Evolutionary conservation across 2,888 invertebrate genomes (phyloP), one percentile per base, ranked within the genome.

Genomic region (Ptilodon capucinus): DNA sequence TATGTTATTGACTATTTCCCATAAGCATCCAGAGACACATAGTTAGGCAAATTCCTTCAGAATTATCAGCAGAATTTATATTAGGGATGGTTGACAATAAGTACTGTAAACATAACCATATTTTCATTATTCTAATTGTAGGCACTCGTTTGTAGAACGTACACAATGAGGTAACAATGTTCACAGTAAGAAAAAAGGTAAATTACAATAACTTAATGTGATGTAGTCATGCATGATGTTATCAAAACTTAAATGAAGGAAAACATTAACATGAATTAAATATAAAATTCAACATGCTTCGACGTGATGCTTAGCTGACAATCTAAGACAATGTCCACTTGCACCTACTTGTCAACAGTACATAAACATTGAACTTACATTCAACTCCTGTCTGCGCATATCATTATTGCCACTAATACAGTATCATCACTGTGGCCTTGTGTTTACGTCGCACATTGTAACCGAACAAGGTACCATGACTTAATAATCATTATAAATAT

Each of bases 401-500:
- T 16, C 6, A 19, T 19, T 2, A 19, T 16, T 16, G 14, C 23
- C n/a, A 16, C 21, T 14, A 23, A 25, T 11, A 25, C 25, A 4
- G 5, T 40, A 40, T 25, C 40, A 40, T 25, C 40, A 40, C 40
- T 40, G 40, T 25, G 16, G 25, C 40, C 40, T 25, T 23, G 40
- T 14, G 19, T 40, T 40, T 16, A 19, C 25, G 48, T 41, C 48
- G 48, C 42, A 40, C 40, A 48, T 44, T 42, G 43, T 51, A 46
- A 40, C 42, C 34, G 48, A 28, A 44, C 48, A 45, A 52, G 54
- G 44, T 57, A 57, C 51, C 57, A 54, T 48, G 42, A 51, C 46
- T 46, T 55, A 42, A 52, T 62, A 52, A 48, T 48, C 48, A 59
- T 53, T 44, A 58, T 42, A 42, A 68, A 65, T 61, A 68, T 56